phyloP scores from a whole-genome alignment of 2,113 vertebrate species.

The Morone chrysops region DNA sequence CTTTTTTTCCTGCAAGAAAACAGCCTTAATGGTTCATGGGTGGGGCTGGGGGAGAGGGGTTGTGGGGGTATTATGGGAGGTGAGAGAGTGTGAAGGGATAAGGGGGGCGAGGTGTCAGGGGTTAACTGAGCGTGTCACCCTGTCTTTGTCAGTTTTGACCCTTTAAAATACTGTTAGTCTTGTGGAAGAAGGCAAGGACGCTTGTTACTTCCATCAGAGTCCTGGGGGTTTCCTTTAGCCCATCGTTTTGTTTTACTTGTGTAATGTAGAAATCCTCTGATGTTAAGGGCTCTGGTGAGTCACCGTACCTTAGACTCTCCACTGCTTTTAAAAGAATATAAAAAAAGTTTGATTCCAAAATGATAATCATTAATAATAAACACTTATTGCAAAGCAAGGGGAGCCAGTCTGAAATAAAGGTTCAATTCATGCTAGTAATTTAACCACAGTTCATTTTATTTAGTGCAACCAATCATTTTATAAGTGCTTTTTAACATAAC shows the following conservation, averaged over 20 bases:
- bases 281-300: background rate
- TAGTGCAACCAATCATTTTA: background rate
- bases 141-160: conserved; percentile 62
- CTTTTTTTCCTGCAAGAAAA: conserved; percentile 56
- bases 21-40: conserved; percentile 52
- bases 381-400: background rate
- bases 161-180: conserved; percentile 39
- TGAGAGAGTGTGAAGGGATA: conserved; percentile 13
- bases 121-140: conserved; percentile 61
- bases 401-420: background rate
- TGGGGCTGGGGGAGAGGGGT: conserved; percentile 21
- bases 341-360: background rate
- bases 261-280: background rate
- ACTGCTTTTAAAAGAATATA: background rate
- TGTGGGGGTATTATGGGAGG: conserved; percentile 13
- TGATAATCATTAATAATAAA: background rate
- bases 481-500: background rate
- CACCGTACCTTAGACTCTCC: background rate
- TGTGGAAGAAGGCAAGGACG: background rate
- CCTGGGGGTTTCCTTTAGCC: conserved; percentile 16
- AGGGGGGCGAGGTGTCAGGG: conserved; percentile 53
- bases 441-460: conserved; percentile 2
- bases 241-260: background rate
- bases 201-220: background rate
- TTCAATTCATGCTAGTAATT: background rate